Conservation (phyloP, 2,888 invertebrate genomes). For the Orthosia incerta region DNA sequence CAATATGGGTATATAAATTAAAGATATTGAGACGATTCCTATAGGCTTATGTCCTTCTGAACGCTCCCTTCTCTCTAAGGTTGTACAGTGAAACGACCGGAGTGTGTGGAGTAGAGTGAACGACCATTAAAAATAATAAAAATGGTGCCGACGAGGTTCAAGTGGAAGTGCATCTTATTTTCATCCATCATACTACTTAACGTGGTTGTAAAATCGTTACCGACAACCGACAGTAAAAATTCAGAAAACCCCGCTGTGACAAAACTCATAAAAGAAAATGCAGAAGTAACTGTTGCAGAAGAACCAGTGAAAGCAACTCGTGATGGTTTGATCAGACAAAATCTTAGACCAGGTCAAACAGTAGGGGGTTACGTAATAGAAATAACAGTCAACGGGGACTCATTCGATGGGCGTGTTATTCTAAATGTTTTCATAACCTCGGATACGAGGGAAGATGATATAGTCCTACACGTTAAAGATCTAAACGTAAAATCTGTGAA, state of each 20-base stretch:
- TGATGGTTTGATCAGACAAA: constrained; percentile 47
- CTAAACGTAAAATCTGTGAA: constrained; percentile 70
- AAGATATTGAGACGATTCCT: neutral
- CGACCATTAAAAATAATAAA: constrained; percentile 68
- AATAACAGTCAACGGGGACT: constrained; percentile 69
- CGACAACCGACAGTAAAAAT: constrained; percentile 56
- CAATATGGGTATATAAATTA: neutral
- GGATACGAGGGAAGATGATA: constrained; percentile 69
- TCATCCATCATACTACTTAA: constrained; percentile 69
- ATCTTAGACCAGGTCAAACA: constrained; percentile 75
- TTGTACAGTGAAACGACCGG: constrained; percentile 68
- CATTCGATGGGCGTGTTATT: constrained; percentile 74
- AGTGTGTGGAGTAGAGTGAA: constrained; percentile 60
- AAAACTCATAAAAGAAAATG: constrained; percentile 16
- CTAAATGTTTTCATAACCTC: constrained; percentile 68
- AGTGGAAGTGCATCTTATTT: constrained; percentile 75
- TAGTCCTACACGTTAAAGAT: constrained; percentile 71
- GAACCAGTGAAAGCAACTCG: constrained; percentile 52
- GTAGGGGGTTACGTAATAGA: constrained; percentile 70
- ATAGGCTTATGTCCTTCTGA: neutral
- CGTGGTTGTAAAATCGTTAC: constrained; percentile 73
- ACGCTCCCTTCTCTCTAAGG: constrained; percentile 66
- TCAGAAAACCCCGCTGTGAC: constrained; percentile 39
- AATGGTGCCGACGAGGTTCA: constrained; percentile 79
- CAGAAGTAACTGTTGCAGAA: constrained; percentile 41